A percentile compares a stretch with the other conserved stretches of the same genome.
Evolutionary conservation across 2,888 invertebrate genomes (phyloP).

Genomic region (Thymelicus acteon): DNA sequence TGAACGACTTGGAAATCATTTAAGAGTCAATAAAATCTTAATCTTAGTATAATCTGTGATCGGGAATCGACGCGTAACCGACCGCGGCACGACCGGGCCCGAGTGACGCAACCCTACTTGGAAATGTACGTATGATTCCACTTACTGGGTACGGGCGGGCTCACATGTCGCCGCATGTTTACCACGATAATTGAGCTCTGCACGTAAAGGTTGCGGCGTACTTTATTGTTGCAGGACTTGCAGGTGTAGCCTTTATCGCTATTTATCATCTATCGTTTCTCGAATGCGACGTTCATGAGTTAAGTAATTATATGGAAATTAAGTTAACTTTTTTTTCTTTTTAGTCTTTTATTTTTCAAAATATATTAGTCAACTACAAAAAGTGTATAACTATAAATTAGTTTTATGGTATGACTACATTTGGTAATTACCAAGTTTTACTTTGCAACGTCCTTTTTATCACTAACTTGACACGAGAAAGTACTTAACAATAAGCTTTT

Average conservation of each 20-base stretch:
- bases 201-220: slow-evolving; percentile 2
- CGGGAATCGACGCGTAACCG: slow-evolving; percentile 40
- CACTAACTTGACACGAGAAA: too few relatives aligned
- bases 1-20: background rate
- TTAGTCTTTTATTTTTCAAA: background rate
- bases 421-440: too few relatives aligned
- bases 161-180: slow-evolving; percentile 61
- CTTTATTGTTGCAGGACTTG: slow-evolving; percentile 7
- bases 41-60: slow-evolving; percentile 15
- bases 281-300: background rate
- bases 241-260: background rate
- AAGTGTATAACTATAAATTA: too few relatives aligned
- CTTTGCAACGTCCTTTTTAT: too few relatives aligned
- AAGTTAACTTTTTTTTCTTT: background rate
- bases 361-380: too few relatives aligned
- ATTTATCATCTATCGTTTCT: background rate
- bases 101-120: slow-evolving; percentile 78
- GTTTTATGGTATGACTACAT: too few relatives aligned
- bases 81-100: slow-evolving; percentile 52
- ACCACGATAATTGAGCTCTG: background rate
- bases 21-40: slow-evolving; percentile 10
- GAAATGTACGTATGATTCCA: slow-evolving; percentile 83
- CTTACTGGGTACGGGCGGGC: slow-evolving; percentile 63
- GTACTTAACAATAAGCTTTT: too few relatives aligned
- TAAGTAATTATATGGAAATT: slow-evolving; percentile 4